A percentile compares a stretch with the other conserved stretches of the same genome.
Evolutionary conservation across 2,113 vertebrate genomes (phyloP).

Genomic region (Neogobius melanostomus): DNA sequence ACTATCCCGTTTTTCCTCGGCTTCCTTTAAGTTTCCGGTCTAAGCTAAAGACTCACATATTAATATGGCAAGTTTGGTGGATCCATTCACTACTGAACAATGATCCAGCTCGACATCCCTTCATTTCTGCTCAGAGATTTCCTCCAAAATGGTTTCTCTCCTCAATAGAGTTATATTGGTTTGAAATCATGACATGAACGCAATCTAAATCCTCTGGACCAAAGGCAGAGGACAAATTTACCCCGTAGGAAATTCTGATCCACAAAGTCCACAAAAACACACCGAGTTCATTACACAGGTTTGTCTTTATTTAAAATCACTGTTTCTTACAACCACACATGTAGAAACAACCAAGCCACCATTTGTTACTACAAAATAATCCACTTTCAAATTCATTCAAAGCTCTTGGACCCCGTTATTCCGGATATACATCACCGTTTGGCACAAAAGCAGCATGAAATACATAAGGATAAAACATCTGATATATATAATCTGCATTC

Average conservation of each 20-base stretch:
- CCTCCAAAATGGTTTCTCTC: too few relatives aligned
- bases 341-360: neutral
- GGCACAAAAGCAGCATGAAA: constrained; percentile 38
- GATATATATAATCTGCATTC: constrained; percentile 23
- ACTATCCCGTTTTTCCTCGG: too few relatives aligned
- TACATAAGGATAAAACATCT: constrained; percentile 31
- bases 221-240: too few relatives aligned
- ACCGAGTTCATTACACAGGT: constrained; percentile 21
- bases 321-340: neutral
- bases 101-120: too few relatives aligned
- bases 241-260: neutral
- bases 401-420: neutral
- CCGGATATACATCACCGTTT: constrained; percentile 15
- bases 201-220: too few relatives aligned
- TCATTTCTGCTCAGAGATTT: too few relatives aligned
- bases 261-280: neutral
- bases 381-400: neutral
- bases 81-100: too few relatives aligned
- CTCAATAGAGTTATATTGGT: too few relatives aligned
- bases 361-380: neutral
- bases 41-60: too few relatives aligned
- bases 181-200: too few relatives aligned
- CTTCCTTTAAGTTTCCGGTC: too few relatives aligned
- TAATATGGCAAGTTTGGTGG: too few relatives aligned
- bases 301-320: constrained; percentile 47